Evolutionary conservation across 2,888 invertebrate species (phyloP).

Genomic region (Xanthia icteritia): DNA sequence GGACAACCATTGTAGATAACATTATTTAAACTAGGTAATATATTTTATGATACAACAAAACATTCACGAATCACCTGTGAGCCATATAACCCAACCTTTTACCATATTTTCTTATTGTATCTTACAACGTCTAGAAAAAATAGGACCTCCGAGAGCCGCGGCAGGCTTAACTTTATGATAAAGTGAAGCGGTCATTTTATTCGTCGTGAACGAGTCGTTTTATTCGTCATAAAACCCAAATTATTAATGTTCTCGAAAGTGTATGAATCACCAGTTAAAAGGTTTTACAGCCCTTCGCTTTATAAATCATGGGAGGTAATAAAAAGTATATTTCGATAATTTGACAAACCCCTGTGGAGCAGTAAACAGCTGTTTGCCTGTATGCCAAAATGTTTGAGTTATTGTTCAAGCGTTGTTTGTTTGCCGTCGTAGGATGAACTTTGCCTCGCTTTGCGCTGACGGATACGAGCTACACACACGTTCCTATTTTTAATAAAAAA

Average conservation of each 20-base stretch:
- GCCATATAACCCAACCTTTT: conserved; percentile 53
- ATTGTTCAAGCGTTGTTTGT: conserved; percentile 47
- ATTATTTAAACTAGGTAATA: conserved; percentile 33
- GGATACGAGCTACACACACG: conserved; percentile 4
- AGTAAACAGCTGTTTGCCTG: conserved; percentile 48
- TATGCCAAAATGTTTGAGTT: conserved; percentile 43
- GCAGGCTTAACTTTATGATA: conserved; percentile 41
- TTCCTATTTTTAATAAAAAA: conserved; percentile 26
- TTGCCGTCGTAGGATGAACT: conserved; percentile 23
- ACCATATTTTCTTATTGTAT: conserved; percentile 63
- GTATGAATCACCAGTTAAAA: conserved; percentile 65
- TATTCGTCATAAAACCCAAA: conserved; percentile 59
- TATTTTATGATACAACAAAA: conserved; percentile 39
- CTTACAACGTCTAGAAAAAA: conserved; percentile 47
- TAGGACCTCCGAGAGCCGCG: conserved; percentile 47
- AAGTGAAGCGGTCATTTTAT: conserved; percentile 53
- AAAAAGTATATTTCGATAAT: conserved; percentile 63
- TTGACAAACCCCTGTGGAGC: conserved; percentile 61
- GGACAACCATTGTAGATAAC: conserved; percentile 36
- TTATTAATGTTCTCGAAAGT: conserved; percentile 60
- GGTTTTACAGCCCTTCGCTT: conserved; percentile 50
- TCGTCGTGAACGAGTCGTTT: conserved; percentile 53
- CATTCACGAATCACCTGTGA: conserved; percentile 57
- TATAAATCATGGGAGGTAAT: conserved; percentile 62
- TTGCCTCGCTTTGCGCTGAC: conserved; percentile 28